Percentiles rank a stretch among this genome's conserved stretches.
These are phyloP conservation scores for Lepidurus couesii DNA, from an alignment of 1,140 invertebrate species.

Conservation along the genomic window DNA sequence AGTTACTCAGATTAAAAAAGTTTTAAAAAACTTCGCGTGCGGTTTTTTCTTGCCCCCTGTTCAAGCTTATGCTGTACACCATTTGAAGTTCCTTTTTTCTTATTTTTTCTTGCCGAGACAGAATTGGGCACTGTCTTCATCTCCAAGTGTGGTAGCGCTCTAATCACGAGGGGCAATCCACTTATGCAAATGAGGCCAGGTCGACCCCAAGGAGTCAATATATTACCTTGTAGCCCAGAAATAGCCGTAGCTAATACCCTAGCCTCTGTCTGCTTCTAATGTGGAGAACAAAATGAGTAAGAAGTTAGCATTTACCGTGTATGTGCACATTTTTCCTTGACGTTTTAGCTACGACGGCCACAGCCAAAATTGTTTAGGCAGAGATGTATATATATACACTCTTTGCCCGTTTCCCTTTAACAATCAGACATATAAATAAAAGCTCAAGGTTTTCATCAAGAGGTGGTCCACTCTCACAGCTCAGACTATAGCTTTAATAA, in stretches of 20 bases:
- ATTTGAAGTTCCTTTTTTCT: too few species aligned
- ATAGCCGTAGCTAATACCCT: background rate
- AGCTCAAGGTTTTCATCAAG: slow-evolving; percentile 22
- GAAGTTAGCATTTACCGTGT: background rate
- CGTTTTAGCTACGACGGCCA: background rate
- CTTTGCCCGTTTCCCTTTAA: background rate
- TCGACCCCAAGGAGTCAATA: slow-evolving; percentile 3
- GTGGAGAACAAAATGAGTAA: background rate
- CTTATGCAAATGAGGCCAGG: slow-evolving; percentile 21
- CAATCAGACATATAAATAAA: slow-evolving; percentile 16
- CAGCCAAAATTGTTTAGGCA: background rate
- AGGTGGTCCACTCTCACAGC: slow-evolving; percentile 11
- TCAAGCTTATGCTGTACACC: too few species aligned
- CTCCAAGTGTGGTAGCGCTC: slow-evolving; percentile 11
- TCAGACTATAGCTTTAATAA: slow-evolving; percentile 11
- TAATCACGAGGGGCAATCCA: slow-evolving; percentile 12
- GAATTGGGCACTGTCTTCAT: background rate
- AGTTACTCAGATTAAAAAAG: too few species aligned
- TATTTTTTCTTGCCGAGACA: too few species aligned
- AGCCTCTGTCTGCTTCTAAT: background rate
- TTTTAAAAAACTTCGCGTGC: too few species aligned
- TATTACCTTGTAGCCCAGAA: background rate
- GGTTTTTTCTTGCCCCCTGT: too few species aligned
- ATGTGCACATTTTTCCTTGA: background rate
- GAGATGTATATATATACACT: background rate